Evolutionary conservation across 1,140 invertebrate genomes (phyloP).

Genomic region (Mamestra configurata): DNA sequence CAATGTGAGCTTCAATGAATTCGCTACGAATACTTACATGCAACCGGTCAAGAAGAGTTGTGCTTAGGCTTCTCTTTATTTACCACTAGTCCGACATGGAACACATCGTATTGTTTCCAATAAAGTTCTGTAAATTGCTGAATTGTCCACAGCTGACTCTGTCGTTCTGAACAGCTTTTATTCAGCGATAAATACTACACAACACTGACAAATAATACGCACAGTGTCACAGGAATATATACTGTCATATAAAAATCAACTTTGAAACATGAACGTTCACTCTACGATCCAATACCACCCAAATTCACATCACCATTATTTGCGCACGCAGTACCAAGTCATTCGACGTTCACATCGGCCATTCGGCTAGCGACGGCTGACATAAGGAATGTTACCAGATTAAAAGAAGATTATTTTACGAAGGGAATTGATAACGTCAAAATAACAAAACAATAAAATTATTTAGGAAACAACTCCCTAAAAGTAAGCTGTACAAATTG

Average conservation of each 20-base stretch:
- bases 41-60: conserved; percentile 35
- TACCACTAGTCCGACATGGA: conserved; percentile 64
- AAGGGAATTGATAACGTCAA: neutral
- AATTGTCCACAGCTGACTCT: conserved; percentile 67
- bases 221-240: conserved; percentile 57
- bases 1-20: neutral
- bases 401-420: neutral
- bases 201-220: conserved; percentile 36
- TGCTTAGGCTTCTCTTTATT: conserved; percentile 59
- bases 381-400: conserved; percentile 50
- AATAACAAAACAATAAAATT: too few relatives aligned
- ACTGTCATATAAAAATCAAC: conserved; percentile 59
- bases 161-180: conserved; percentile 29
- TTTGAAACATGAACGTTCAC: conserved; percentile 60
- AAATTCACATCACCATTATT: conserved; percentile 50
- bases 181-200: conserved; percentile 47
- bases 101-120: conserved; percentile 70
- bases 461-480: too few relatives aligned
- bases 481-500: too few relatives aligned
- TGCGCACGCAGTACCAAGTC: conserved; percentile 41
- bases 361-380: conserved; percentile 46
- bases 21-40: conserved; percentile 38
- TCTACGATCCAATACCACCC: conserved; percentile 61
- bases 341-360: conserved; percentile 44
- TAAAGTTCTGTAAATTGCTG: conserved; percentile 71